phyloP scores from a whole-genome alignment of 2,113 vertebrate genomes.

The Vulpes lagopus region DNA sequence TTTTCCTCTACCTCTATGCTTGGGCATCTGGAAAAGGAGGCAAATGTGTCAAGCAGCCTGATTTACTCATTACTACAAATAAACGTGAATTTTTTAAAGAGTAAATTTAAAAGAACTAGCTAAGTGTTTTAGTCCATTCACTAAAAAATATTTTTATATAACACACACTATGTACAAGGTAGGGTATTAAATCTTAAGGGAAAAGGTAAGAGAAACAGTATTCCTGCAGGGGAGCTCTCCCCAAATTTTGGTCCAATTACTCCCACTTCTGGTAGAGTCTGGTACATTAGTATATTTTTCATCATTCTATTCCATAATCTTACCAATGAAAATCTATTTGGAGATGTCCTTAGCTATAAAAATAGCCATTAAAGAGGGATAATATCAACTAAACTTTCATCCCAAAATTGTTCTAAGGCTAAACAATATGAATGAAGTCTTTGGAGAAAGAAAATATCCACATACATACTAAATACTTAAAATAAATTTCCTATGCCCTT shows the following conservation, averaged over 20 bases:
- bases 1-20: neutral
- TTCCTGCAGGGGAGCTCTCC: neutral
- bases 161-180: neutral
- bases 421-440: neutral
- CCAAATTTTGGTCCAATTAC: neutral
- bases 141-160: neutral
- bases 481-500: neutral
- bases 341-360: neutral
- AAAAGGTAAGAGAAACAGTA: constrained; percentile 5
- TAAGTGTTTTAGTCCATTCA: neutral
- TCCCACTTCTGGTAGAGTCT: constrained; percentile 8
- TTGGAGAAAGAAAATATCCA: constrained; percentile 2
- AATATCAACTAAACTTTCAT: neutral
- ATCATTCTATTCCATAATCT: neutral
- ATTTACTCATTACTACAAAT: constrained; percentile 3
- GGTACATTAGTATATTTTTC: neutral
- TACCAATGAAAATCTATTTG: neutral
- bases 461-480: neutral
- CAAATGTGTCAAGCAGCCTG: neutral
- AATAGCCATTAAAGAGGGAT: neutral
- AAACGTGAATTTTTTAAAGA: constrained; percentile 35
- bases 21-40: constrained; percentile 5
- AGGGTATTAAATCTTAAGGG: neutral
- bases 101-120: neutral
- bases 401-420: neutral